phyloP scores from a whole-genome alignment of 1,140 invertebrate genomes.

The Drosophila watanabei region DNA sequence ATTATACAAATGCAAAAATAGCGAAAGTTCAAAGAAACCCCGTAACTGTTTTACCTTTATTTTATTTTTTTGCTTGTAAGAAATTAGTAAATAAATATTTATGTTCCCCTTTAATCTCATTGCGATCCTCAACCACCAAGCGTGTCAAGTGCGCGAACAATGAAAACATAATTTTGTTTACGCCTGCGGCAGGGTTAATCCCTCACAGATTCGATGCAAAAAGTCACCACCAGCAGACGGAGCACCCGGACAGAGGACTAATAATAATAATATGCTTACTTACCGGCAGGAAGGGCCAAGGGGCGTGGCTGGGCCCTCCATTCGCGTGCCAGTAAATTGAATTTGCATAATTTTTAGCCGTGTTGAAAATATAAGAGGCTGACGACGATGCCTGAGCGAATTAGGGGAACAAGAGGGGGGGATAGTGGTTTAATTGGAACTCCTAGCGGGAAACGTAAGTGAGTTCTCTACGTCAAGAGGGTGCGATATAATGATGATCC shows the following conservation, averaged over 20 bases:
- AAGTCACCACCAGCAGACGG: conserved; percentile 15
- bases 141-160: conserved; percentile 46
- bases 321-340: conserved; percentile 63
- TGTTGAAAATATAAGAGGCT: conserved; percentile 11
- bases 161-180: conserved; percentile 56
- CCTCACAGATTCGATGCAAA: conserved; percentile 3
- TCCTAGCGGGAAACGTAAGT: neutral
- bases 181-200: conserved; percentile 16
- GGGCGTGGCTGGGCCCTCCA: conserved; percentile 43
- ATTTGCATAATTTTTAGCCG: conserved; percentile 61
- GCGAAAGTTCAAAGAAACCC: neutral
- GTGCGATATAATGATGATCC: neutral
- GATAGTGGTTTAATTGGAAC: neutral
- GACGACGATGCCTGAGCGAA: neutral
- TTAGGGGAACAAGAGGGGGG: conserved; percentile 2
- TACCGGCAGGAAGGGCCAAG: conserved; percentile 13
- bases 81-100: neutral
- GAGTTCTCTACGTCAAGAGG: neutral
- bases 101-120: neutral
- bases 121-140: conserved; percentile 10
- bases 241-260: conserved; percentile 13
- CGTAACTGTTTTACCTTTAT: too few species aligned
- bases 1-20: neutral
- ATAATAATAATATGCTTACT: conserved; percentile 63
- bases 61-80: too few species aligned